Evolutionary conservation across 2,888 invertebrate species (phyloP).

Genomic region (Entomobrya multifasciata): DNA sequence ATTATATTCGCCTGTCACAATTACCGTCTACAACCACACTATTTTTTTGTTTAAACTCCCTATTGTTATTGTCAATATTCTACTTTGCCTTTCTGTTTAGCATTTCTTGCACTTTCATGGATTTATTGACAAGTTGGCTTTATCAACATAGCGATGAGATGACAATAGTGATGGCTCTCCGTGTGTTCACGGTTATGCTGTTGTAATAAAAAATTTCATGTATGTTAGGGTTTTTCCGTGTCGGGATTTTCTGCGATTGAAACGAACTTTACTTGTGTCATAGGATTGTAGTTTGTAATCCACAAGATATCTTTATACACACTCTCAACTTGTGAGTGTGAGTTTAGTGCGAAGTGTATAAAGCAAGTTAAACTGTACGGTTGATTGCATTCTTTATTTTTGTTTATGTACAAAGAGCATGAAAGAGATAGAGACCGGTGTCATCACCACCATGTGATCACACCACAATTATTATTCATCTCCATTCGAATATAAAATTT

Average conservation of each 20-base stretch:
- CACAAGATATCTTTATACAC: too few species aligned
- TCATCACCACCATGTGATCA: slow-evolving; percentile 68
- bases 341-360: neutral
- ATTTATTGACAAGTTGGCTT: slow-evolving; percentile 59
- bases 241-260: too few species aligned
- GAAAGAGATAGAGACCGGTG: slow-evolving; percentile 56
- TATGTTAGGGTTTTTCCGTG: too few species aligned
- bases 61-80: slow-evolving; percentile 11
- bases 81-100: neutral
- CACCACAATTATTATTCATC: slow-evolving; percentile 67
- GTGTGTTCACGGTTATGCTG: neutral
- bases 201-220: too few species aligned
- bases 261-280: too few species aligned
- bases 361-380: slow-evolving; percentile 52
- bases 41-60: neutral
- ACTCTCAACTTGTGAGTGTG: too few species aligned
- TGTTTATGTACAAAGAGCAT: neutral
- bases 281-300: too few species aligned
- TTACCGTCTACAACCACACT: slow-evolving; percentile 13
- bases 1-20: slow-evolving; percentile 45
- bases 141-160: neutral
- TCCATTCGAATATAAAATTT: slow-evolving; percentile 66
- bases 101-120: neutral
- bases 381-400: slow-evolving; percentile 62
- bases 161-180: neutral